Evolutionary conservation across 2,888 invertebrate genomes (phyloP), one percentile per base, ranked within the genome.

Genomic region (Frankliniella fusca): DNA sequence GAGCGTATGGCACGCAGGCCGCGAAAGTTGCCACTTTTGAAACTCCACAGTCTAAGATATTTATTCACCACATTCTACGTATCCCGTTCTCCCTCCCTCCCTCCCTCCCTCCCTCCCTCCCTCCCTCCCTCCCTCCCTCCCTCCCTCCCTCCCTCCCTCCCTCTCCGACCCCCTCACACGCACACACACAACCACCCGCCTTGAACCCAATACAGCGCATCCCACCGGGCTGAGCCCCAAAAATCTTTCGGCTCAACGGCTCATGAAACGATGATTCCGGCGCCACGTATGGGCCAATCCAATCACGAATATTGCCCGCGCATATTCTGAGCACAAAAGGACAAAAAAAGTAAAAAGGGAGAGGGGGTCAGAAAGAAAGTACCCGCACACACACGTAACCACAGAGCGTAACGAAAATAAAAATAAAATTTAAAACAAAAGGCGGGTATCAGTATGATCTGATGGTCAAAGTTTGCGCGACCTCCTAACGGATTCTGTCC

Each of bases 211-310:
- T 38, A 38, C 38, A 38, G 15, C 61, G 15, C 61, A 61, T 61
- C 61, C 61, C 15, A 3, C 15, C 61, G 61, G 61, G 38, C 38
- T 11, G 20, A n/a, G 61, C 70, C 70, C 70, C 70, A 11, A 27
- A 10, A 76, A 76, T 76, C 70, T 76, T 27, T 27, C 70, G 70
- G 70, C 27, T 27, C 70, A 76, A 10, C 27, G 70, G 70, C 70
- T 76, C 70, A 76, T 76, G 70, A 76, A 76, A 76, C 70, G n/a
- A 76, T 76, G 70, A 23, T 76, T 76, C 27, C 70, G 70, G 27
- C 23, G 70, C 70, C 70, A 76, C 70, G 38, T 38, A 38, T 38
- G 38, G 38, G 38, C 38, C 38, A 38, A 38, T 38, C 38, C 38
- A 76, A 76, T 76, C 70, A 76, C 70, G 23, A 2, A 38, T 38